Evolutionary conservation across 2,797 vertebrate genomes (phyloP), one percentile per base, ranked within the genome.

Genomic region (Neoniphon sammara): DNA sequence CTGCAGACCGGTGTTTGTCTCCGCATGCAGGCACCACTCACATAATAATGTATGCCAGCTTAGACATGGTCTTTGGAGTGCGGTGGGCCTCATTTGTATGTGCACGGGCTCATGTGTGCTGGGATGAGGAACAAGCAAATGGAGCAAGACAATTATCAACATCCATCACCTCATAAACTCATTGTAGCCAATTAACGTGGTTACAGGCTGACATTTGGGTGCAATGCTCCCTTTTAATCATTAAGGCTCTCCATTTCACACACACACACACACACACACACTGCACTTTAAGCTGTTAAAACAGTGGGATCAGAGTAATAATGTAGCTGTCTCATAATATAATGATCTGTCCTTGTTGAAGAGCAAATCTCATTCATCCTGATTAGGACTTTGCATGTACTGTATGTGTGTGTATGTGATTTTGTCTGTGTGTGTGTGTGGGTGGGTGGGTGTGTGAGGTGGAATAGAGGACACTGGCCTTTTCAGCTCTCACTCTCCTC

Each of bases 161-260:
- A 91, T 93, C 91, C 86, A 91, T 93, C 90, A 91, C 72, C 80
- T 77, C 74, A 85, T 77, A 90, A 90, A 86, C 79, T 89, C 77
- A 89, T 93, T 91, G 85, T 66, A 78, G 78, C 75, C 84, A 90
- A 87, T 93, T 91, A 92, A 83, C 75, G 68, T 73, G 23, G 66
- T 83, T 82, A 80, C 64, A 60, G 82, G 58, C 71, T 90, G 87
- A 87, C 86, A 86, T 91, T 85, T 86, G 66, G 82, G 73, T 42
- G 65, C 72, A 75, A 50, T 49, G 42, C 70, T 74, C 44, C 61
- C 49, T 39, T 86, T 82, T 85, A 83, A 89, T 90, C 80, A 83
- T 73, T 49, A 20, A 59, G 12, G 52, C 42, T 66, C 53, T 55
- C 34, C 31, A 27, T 83, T 31, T 56, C 50, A 15, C 53, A 44